Evolutionary conservation across 1,140 invertebrate genomes (phyloP).

Genomic region (Ganaspis sp.): DNA sequence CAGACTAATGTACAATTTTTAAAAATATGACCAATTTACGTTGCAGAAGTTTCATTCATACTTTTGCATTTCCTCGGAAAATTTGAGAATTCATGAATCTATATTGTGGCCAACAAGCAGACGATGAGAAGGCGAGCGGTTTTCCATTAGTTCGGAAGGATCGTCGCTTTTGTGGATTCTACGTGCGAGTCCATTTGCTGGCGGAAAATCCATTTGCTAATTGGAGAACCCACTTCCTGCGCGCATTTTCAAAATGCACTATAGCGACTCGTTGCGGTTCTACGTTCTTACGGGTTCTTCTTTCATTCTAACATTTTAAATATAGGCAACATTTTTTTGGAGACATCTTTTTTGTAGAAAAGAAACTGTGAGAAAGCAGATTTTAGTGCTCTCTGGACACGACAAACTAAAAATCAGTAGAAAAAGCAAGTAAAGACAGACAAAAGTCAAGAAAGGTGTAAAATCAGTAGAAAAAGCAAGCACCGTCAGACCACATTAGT

Average conservation of each 20-base stretch:
- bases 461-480: too few relatives aligned
- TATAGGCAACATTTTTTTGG: too few relatives aligned
- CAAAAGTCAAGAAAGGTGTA: too few relatives aligned
- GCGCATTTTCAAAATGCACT: slow-evolving; percentile 29
- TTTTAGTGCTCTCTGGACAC: too few relatives aligned
- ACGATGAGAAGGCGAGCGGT: slow-evolving; percentile 1
- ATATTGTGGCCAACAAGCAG: neutral
- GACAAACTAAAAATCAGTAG: too few relatives aligned
- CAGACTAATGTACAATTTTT: too few relatives aligned
- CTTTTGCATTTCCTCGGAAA: neutral
- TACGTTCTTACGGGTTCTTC: neutral
- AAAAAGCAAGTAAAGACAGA: too few relatives aligned
- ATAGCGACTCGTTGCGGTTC: slow-evolving; percentile 9
- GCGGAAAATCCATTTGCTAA: slow-evolving; percentile 58
- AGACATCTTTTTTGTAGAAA: too few relatives aligned
- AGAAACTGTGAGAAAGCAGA: too few relatives aligned
- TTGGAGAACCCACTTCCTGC: slow-evolving; percentile 42
- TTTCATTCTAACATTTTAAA: neutral
- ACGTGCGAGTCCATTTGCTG: slow-evolving; percentile 35
- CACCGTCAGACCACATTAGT: too few relatives aligned
- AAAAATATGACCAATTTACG: too few relatives aligned
- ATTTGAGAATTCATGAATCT: neutral
- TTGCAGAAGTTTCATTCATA: too few relatives aligned
- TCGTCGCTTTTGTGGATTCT: slow-evolving; percentile 35
- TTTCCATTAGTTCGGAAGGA: slow-evolving; percentile 36